These are phyloP conservation scores for Drosophila algonquin DNA, from an alignment of 2,888 invertebrate species.

Conservation along the genomic window DNA sequence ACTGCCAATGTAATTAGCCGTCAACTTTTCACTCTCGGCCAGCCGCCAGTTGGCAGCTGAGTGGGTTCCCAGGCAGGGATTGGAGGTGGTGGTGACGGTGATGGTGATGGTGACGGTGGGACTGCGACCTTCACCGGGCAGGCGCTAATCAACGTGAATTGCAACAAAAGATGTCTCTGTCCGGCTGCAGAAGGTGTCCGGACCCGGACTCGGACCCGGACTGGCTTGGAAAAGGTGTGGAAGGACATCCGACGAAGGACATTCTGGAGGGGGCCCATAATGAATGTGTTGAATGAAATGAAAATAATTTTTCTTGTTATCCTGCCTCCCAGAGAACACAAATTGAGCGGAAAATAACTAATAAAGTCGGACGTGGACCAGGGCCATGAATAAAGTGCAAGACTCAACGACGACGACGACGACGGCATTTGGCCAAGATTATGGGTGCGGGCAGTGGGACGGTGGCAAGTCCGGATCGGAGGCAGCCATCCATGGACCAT, in stretches of 20 bases:
- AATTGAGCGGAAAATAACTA: slow-evolving; percentile 83
- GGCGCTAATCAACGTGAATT: slow-evolving; percentile 39
- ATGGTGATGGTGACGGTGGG: no score
- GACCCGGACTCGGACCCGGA: slow-evolving; percentile 8
- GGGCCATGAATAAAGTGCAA: slow-evolving; percentile 68
- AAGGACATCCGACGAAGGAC: slow-evolving; percentile 22
- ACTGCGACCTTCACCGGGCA: slow-evolving; percentile 20
- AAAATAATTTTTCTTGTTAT: slow-evolving; percentile 81
- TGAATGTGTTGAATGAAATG: slow-evolving; percentile 78
- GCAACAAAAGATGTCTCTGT: slow-evolving; percentile 29
- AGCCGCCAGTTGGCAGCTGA: slow-evolving; percentile 16
- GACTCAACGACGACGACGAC: slow-evolving; percentile 30
- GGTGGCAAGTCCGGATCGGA: slow-evolving; percentile 25
- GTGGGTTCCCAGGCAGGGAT: slow-evolving; percentile 12
- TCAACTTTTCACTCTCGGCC: slow-evolving; percentile 46
- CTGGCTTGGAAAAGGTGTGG: slow-evolving; percentile 57
- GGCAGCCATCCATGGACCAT: slow-evolving; percentile 48
- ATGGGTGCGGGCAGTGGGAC: slow-evolving; percentile 3
- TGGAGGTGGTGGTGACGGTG: neutral
- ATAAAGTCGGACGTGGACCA: slow-evolving; percentile 77
- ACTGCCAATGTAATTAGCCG: slow-evolving; percentile 55
- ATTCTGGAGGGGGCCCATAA: slow-evolving; percentile 45
- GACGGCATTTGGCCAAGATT: slow-evolving; percentile 41
- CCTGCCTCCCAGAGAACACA: slow-evolving; percentile 75
- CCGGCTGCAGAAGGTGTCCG: slow-evolving; percentile 26